These are phyloP conservation scores for Potamarius usumacintae DNA, from an alignment of 2,113 vertebrate species.

Conservation along the genomic window DNA sequence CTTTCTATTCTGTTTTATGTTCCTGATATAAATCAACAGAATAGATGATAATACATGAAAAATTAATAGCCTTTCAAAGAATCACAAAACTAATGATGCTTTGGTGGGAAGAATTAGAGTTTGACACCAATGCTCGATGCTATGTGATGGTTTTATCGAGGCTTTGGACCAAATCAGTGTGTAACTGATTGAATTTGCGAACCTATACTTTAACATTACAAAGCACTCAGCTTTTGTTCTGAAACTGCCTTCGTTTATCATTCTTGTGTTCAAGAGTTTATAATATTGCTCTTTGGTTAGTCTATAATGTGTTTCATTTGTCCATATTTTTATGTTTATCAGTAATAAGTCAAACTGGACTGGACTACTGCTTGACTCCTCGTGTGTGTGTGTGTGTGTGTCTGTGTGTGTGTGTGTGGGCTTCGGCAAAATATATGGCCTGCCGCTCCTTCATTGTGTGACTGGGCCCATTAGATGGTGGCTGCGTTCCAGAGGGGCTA, in stretches of 20 bases:
- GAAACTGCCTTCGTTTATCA: background rate
- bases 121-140: background rate
- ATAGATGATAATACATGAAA: background rate
- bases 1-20: background rate
- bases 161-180: constrained; percentile 25
- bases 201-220: background rate
- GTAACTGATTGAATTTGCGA: constrained; percentile 32
- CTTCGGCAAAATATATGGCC: constrained; percentile 33
- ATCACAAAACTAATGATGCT: background rate
- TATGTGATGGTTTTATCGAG: background rate
- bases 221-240: background rate
- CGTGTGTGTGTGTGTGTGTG: constrained; percentile 7
- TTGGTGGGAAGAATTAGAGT: background rate
- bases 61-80: background rate
- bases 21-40: background rate
- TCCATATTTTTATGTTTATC: background rate
- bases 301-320: background rate
- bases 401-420: background rate
- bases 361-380: constrained; percentile 3
- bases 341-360: constrained; percentile 25
- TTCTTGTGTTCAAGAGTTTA: background rate
- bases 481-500: constrained; percentile 65
- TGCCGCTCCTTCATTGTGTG: constrained; percentile 40
- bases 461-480: constrained; percentile 52
- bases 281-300: constrained; percentile 13